Percentiles rank a stretch among this genome's conserved stretches.
phyloP scores from a whole-genome alignment of 2,888 invertebrate genomes.

The Itoplectis maculator region DNA sequence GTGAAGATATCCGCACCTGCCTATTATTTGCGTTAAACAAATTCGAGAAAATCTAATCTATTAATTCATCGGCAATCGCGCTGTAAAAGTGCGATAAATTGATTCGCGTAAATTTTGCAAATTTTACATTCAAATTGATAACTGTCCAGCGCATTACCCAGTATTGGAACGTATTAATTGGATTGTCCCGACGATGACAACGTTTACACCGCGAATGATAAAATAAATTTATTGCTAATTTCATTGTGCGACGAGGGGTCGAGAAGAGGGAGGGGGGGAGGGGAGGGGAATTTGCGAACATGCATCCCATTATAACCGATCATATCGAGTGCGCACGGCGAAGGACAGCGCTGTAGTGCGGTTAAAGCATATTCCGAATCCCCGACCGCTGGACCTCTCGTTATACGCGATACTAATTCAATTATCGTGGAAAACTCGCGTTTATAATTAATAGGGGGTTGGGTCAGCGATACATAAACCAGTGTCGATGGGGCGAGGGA shows the following conservation, averaged over 20 bases:
- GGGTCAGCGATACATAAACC: not conserved
- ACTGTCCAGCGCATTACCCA: slow-evolving; percentile 39
- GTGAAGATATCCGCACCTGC: not conserved
- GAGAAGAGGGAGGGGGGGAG: not conserved
- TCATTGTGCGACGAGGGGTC: slow-evolving; percentile 30
- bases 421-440: slow-evolving; percentile 56
- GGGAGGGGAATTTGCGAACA: not conserved
- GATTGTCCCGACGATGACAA: slow-evolving; percentile 58
- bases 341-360: slow-evolving; percentile 29
- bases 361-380: slow-evolving; percentile 52
- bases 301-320: slow-evolving; percentile 47
- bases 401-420: slow-evolving; percentile 62
- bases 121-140: slow-evolving; percentile 47
- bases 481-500: not conserved
- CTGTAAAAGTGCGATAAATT: slow-evolving; percentile 15
- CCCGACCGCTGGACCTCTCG: slow-evolving; percentile 35
- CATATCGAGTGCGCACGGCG: slow-evolving; percentile 38
- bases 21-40: not conserved
- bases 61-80: slow-evolving; percentile 1
- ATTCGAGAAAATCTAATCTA: not conserved
- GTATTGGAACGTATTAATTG: slow-evolving; percentile 60
- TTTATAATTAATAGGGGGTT: slow-evolving; percentile 56
- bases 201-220: slow-evolving; percentile 58
- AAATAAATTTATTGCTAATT: slow-evolving; percentile 66
- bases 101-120: slow-evolving; percentile 13